phyloP scores from a whole-genome alignment of 2,888 invertebrate genomes.

The Thera obeliscata region DNA sequence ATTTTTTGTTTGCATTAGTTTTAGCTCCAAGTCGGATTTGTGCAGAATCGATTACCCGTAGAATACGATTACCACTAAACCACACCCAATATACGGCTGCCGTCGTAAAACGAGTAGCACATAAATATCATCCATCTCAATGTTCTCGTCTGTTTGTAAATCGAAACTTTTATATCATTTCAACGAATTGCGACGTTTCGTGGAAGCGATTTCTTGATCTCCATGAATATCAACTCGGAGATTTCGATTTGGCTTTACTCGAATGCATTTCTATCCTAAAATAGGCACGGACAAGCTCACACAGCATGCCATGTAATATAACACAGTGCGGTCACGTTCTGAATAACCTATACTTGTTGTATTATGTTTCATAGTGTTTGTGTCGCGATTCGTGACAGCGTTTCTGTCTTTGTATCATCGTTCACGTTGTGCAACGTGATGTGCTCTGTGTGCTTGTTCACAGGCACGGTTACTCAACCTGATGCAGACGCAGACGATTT shows the following conservation, averaged over 20 bases:
- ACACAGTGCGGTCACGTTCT: conserved; percentile 73
- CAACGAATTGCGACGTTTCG: conserved; percentile 21
- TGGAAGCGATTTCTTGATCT: conserved; percentile 22
- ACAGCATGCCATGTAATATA: conserved; percentile 59
- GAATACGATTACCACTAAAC: conserved; percentile 15
- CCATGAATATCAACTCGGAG: conserved; percentile 11
- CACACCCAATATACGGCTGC: conserved; percentile 31
- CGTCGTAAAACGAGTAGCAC: conserved; percentile 46
- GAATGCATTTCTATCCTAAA: conserved; percentile 48
- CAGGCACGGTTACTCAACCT: conserved; percentile 67
- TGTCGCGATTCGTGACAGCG: conserved; percentile 68
- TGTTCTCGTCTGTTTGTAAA: conserved; percentile 38
- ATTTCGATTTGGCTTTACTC: conserved; percentile 21
- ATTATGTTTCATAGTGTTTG: conserved; percentile 71
- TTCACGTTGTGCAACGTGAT: conserved; percentile 66
- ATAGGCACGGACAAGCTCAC: conserved; percentile 47
- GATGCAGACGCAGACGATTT: conserved; percentile 65
- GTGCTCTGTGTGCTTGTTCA: conserved; percentile 66
- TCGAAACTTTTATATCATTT: conserved; percentile 26
- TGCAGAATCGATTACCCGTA: background rate
- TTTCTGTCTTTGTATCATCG: conserved; percentile 65
- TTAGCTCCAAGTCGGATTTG: background rate
- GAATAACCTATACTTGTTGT: conserved; percentile 72
- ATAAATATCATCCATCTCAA: conserved; percentile 39
- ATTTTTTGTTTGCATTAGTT: conserved; percentile 1